phyloP scores from a whole-genome alignment of 2,797 vertebrate species.

The Notolabrus celidotus region DNA sequence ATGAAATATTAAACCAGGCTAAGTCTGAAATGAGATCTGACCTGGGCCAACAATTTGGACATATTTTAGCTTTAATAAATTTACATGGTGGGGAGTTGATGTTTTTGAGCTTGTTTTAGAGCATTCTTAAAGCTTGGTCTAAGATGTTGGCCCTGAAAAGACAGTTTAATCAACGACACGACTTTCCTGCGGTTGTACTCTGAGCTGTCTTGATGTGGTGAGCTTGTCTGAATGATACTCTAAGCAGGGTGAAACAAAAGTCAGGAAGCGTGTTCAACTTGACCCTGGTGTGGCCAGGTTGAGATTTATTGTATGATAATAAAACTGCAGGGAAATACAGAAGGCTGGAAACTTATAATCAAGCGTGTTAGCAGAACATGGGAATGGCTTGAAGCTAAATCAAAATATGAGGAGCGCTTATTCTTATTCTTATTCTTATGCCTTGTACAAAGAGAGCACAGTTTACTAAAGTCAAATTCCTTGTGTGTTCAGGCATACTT shows the following conservation, averaged over 20 bases:
- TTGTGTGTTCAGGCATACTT: no score
- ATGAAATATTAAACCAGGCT: slow-evolving; percentile 73
- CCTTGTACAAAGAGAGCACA: no score
- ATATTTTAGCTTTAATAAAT: slow-evolving; percentile 36
- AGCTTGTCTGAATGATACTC: slow-evolving; percentile 6
- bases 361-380: no score
- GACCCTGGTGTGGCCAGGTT: slow-evolving; percentile 9
- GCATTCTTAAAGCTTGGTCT: background rate
- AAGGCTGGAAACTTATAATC: no score
- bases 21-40: slow-evolving; percentile 70
- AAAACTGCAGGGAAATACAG: no score
- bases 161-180: slow-evolving; percentile 11
- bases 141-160: slow-evolving; percentile 18
- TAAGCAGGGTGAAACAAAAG: background rate
- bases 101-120: slow-evolving; percentile 38
- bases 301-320: no score
- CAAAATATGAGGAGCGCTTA: no score
- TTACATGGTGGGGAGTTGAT: slow-evolving; percentile 1
- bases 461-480: no score
- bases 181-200: background rate
- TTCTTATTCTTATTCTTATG: no score
- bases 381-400: no score
- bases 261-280: slow-evolving; percentile 1
- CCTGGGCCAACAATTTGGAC: slow-evolving; percentile 50
- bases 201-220: no score